phyloP scores from a whole-genome alignment of 2,888 invertebrate genomes.

The Pristionchus mayeri region DNA sequence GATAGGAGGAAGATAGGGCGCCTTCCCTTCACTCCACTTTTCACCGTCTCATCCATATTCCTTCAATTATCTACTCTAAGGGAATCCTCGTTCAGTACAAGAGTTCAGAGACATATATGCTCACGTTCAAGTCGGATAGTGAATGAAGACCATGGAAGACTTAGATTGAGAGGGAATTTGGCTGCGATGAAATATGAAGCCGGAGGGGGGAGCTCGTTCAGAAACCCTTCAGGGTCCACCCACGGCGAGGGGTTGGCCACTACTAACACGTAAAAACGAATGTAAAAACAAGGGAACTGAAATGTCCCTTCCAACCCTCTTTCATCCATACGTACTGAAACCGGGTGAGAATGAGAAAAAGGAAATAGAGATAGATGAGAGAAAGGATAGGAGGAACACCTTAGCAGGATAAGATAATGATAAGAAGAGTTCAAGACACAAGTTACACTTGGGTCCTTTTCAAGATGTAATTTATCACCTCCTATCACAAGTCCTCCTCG shows the following conservation, averaged over 20 bases:
- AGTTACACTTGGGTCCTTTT: not conserved
- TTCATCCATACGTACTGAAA: not conserved
- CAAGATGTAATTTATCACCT: constrained; percentile 1
- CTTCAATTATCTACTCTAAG: constrained; percentile 21
- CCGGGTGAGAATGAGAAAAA: not conserved
- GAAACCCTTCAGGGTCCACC: not conserved
- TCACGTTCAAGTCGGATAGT: not conserved
- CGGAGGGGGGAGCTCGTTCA: not conserved
- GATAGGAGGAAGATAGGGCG: not conserved
- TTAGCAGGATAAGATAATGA: not conserved
- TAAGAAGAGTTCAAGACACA: constrained; percentile 23
- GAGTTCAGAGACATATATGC: not conserved
- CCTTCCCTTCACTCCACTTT: not conserved
- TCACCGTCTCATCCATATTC: not conserved
- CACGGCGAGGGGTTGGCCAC: not conserved
- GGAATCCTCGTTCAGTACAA: constrained; percentile 16
- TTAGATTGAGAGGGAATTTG: not conserved
- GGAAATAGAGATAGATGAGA: not conserved
- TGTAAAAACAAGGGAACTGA: not conserved
- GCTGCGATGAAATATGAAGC: constrained; percentile 3
- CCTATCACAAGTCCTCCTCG: constrained; percentile 17
- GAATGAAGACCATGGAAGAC: not conserved
- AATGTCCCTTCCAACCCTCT: not conserved
- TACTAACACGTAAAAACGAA: not conserved
- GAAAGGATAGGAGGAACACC: not conserved